These are phyloP conservation scores for Harmothoe impar DNA, from an alignment of 2,888 invertebrate species.

Conservation along the genomic window DNA sequence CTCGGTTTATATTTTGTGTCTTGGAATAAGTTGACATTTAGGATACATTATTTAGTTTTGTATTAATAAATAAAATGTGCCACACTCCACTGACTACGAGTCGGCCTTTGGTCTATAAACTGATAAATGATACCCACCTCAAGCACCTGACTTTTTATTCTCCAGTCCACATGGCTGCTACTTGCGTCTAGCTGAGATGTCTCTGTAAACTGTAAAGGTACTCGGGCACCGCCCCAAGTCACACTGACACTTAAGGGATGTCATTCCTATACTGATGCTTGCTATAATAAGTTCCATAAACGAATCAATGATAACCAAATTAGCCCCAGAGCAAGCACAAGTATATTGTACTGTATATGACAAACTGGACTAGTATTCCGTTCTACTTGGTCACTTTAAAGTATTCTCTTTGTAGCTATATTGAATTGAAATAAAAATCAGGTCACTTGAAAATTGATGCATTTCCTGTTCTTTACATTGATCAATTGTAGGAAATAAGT, in stretches of 20 bases:
- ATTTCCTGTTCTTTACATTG: not conserved
- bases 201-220: not conserved
- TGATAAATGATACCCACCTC: not conserved
- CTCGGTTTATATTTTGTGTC: not conserved
- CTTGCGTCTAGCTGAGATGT: not conserved
- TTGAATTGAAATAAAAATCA: slow-evolving; percentile 50
- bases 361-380: slow-evolving; percentile 39
- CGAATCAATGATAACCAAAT: not conserved
- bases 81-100: not conserved
- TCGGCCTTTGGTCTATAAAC: slow-evolving; percentile 8
- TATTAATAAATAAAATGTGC: slow-evolving; percentile 17
- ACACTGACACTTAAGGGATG: not conserved
- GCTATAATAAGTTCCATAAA: slow-evolving; percentile 7
- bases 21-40: slow-evolving; percentile 4
- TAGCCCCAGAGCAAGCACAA: not conserved
- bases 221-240: not conserved
- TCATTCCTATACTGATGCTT: slow-evolving; percentile 21
- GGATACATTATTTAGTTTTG: slow-evolving; percentile 3
- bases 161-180: not conserved
- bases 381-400: slow-evolving; percentile 45
- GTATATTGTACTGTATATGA: slow-evolving; percentile 38
- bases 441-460: slow-evolving; percentile 43
- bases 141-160: not conserved
- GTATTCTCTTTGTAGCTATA: slow-evolving; percentile 54
- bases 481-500: not conserved